phyloP scores from a whole-genome alignment of 2,888 invertebrate species.

The Tanypteryx hageni region DNA sequence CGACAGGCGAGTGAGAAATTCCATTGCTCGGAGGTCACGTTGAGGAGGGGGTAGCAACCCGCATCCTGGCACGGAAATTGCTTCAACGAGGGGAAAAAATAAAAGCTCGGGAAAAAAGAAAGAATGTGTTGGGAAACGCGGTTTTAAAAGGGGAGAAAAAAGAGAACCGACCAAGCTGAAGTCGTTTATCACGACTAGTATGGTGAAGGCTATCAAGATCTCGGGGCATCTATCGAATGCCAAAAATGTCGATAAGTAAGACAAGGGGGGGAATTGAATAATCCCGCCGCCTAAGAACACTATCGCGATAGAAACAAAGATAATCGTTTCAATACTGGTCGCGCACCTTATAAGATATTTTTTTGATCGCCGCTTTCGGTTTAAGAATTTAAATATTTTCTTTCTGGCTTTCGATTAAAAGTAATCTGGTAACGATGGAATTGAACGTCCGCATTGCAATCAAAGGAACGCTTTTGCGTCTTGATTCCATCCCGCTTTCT shows the following conservation, averaged over 20 bases:
- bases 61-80: not conserved
- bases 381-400: too few relatives aligned
- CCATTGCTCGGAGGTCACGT: not conserved
- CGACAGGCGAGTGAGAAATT: slow-evolving; percentile 6
- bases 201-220: not conserved
- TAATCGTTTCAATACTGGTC: too few relatives aligned
- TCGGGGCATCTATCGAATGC: not conserved
- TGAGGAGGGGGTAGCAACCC: not conserved
- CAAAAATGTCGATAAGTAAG: not conserved
- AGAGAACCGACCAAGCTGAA: not conserved
- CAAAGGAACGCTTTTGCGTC: too few relatives aligned
- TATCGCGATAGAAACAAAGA: not conserved
- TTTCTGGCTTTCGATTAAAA: too few relatives aligned
- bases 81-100: not conserved
- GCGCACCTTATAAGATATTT: too few relatives aligned
- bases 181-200: not conserved
- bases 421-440: too few relatives aligned
- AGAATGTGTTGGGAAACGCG: not conserved
- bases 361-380: too few relatives aligned
- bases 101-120: not conserved
- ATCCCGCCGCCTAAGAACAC: not conserved
- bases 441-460: too few relatives aligned
- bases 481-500: too few relatives aligned
- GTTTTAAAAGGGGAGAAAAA: not conserved
- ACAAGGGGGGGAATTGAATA: not conserved